Evolutionary conservation across 2,113 vertebrate genomes (phyloP), one percentile per base, ranked within the genome.

Genomic region (Azemiops feae): DNA sequence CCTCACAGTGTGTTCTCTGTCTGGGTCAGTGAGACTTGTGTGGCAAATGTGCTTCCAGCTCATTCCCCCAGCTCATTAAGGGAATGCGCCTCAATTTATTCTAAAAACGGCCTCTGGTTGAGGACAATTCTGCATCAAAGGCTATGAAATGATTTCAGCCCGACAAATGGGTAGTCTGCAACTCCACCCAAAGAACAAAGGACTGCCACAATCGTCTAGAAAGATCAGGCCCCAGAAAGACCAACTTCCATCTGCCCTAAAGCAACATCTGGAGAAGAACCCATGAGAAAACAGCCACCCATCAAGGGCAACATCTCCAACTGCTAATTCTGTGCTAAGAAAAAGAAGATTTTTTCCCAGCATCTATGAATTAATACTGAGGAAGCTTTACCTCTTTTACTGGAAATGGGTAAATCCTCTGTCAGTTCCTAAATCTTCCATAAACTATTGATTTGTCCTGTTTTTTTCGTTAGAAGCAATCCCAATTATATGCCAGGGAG

Each of bases 131-230:
- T 94, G 85, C 58, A 90, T 50, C 92, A 86, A 39, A 5, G 11
- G 23, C 96, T 95, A 95, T 96, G 96, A 93, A 96, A 95, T 93
- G 94, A 93, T 95, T 95, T 93, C 93, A 96, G 95, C 95, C 96
- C 0, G 94, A 96, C 91, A 91, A 96, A 94, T 90, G 87, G 93
- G 5, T 45, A 95, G 89, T 92, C 93, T 93, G 96, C 90, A 94
- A 95, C 94, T 95, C 94, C 50, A 23, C 91, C 64, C 90, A 94
- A 94, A 96, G 89, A 81, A 74, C 90, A 92, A 94, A 60, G 7
- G 55, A 43, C 30, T 57, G 27, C 95, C 94, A 88, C 85, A 91
- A 92, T 54, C 94, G 92, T 90, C 91, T 92, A 94, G 92, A 94
- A 94, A 92, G 91, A 93, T 90, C 25, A 93, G 96, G 95, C 4